These are phyloP conservation scores for Gracilinanus agilis DNA, from an alignment of 2,113 vertebrate species.

Conservation along the genomic window DNA sequence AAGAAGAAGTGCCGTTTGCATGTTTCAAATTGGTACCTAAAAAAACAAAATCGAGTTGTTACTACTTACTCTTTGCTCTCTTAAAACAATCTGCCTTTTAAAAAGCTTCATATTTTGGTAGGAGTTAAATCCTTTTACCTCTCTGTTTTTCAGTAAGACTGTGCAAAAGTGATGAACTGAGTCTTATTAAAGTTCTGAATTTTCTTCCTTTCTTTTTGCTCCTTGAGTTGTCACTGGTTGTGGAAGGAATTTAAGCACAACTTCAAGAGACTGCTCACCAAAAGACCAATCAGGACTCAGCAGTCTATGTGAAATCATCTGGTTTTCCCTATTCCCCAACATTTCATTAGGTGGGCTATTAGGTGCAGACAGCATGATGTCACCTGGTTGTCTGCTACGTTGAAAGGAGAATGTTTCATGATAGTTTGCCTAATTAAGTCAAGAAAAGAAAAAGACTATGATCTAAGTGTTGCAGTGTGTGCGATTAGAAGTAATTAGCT, in stretches of 20 bases:
- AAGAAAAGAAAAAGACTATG: conserved; percentile 27
- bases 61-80: conserved; percentile 17
- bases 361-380: conserved; percentile 55
- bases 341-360: conserved; percentile 74
- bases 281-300: conserved; percentile 61
- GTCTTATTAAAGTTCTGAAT: conserved; percentile 18
- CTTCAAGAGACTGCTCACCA: conserved; percentile 28
- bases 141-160: conserved; percentile 42
- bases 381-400: conserved; percentile 68
- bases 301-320: conserved; percentile 65
- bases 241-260: conserved; percentile 69
- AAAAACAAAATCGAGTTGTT: conserved; percentile 49
- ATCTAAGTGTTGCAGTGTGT: neutral
- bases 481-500: neutral
- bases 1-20: conserved; percentile 73
- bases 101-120: conserved; percentile 4
- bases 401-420: conserved; percentile 59
- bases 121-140: conserved; percentile 45
- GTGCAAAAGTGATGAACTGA: conserved; percentile 12
- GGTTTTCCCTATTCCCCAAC: conserved; percentile 68
- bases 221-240: neutral
- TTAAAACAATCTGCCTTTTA: conserved; percentile 28
- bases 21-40: conserved; percentile 66
- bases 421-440: conserved; percentile 53
- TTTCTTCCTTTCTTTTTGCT: conserved; percentile 16